Base-by-base conservation (phyloP, 2,888 invertebrate species). In the Calliphora vomitoria region DNA sequence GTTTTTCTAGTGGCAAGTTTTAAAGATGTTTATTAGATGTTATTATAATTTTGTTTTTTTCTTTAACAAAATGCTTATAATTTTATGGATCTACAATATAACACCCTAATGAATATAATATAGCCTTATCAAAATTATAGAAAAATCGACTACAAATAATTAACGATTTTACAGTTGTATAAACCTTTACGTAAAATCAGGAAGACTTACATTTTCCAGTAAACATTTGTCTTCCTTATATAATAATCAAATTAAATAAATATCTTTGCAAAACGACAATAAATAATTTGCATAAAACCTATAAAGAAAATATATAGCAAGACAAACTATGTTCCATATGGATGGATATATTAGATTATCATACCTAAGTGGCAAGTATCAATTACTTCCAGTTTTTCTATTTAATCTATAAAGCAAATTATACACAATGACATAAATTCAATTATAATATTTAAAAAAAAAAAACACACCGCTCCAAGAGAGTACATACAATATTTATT, bases 1-100 rank as follows among this genome's bases (percentile, higher is more conserved):
- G 60, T 83, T 80, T 82, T 81, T 80, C 71, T 38, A 84, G 84
- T 81, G 81, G 50, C 78, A 66, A 64, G 64, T 66, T 47, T 60
- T 62, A 47, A 72, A 20, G 47, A 47, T 35, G 10, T 35, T 41
- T 15, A 75, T 55, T 11, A 75, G 62, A 74, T 82, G 69, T 86
- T 80, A 50, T 11, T 50, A 41, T 4, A 78, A 60, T 55, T 71
- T 79, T 80, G 25, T 68, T 78, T 75, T 85, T 25, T 72, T 44
- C 62, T 47, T 72, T 69, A 71, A 81, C 68, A 78, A 81, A 85
- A 76, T 13, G 20, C 47, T 41, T 31, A 31, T 41, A 41, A 55
- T 66, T 75, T 47, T n/a, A 69, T n/a, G n/a, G n/a, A n/a, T n/a
- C n/a, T n/a, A n/a, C n/a, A n/a, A 25, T 25, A 25, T 25, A 25